Conservation (phyloP, 2,888 invertebrate species). For the Agriopis leucophaearia region DNA sequence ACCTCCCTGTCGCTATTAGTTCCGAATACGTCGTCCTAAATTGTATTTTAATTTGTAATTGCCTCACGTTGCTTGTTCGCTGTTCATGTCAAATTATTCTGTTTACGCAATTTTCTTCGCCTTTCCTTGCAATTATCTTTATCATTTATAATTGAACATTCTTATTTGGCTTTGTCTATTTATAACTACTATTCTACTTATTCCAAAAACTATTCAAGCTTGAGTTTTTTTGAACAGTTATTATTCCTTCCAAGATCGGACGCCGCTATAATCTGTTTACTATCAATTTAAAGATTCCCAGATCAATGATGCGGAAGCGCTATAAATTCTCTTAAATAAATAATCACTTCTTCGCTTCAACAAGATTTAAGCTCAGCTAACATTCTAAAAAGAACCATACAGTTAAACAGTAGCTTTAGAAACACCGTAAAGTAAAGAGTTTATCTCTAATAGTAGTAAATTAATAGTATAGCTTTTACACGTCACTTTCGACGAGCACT, state of each 20-base stretch:
- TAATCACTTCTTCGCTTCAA: not conserved
- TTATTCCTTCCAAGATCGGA: not conserved
- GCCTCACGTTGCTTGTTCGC: conserved; percentile 42
- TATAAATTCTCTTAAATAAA: conserved; percentile 10
- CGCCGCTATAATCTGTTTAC: conserved; percentile 16
- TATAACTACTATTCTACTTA: not conserved
- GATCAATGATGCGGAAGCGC: conserved; percentile 21
- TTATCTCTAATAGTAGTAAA: not conserved
- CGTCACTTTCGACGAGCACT: not conserved
- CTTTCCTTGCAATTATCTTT: conserved; percentile 5
- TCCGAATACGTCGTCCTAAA: conserved; percentile 58
- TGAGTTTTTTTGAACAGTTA: not conserved
- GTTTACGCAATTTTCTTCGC: conserved; percentile 7
- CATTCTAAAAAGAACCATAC: not conserved
- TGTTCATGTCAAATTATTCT: conserved; percentile 1
- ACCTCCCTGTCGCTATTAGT: conserved; percentile 47
- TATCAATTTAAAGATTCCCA: conserved; percentile 11
- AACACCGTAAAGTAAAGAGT: not conserved
- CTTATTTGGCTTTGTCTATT: no score
- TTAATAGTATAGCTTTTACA: not conserved
- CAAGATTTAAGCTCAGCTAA: not conserved
- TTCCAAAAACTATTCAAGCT: not conserved
- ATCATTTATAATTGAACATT: not conserved
- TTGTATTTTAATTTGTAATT: conserved; percentile 57
- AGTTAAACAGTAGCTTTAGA: not conserved